These are phyloP conservation scores for Acleris literana DNA, from an alignment of 2,888 invertebrate genomes.

Conservation along the genomic window DNA sequence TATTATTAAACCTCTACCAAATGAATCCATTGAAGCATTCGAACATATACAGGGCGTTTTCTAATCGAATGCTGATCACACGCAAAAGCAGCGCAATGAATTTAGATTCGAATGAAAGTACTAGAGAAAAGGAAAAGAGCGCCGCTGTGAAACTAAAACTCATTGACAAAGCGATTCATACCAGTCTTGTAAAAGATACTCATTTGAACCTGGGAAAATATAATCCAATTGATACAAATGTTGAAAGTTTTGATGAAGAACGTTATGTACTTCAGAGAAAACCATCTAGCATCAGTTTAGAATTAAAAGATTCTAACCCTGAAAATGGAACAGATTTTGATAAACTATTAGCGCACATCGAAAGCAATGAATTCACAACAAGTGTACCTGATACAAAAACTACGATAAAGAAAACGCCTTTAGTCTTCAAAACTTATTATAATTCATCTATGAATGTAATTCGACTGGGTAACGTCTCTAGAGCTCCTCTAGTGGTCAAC, in stretches of 20 bases:
- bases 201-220: constrained; percentile 42
- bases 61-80: constrained; percentile 54
- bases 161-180: constrained; percentile 53
- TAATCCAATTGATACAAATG: constrained; percentile 42
- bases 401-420: background rate
- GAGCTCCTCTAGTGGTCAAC: too few species aligned
- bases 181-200: constrained; percentile 36
- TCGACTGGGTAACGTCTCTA: too few species aligned
- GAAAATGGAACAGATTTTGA: constrained; percentile 16
- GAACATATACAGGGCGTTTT: constrained; percentile 59
- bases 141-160: constrained; percentile 47
- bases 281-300: constrained; percentile 16
- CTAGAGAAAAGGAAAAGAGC: constrained; percentile 46
- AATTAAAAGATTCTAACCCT: constrained; percentile 1
- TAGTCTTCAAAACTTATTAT: too few species aligned
- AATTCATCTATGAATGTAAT: too few species aligned
- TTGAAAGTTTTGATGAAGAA: constrained; percentile 47
- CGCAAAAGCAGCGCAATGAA: constrained; percentile 50
- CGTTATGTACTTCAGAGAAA: constrained; percentile 34
- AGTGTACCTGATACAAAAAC: background rate
- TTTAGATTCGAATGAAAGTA: constrained; percentile 61
- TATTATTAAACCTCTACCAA: constrained; percentile 64
- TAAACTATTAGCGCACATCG: background rate
- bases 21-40: constrained; percentile 65
- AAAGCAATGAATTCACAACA: constrained; percentile 1